Conservation (phyloP, 2,797 vertebrate genomes). For the Gymnothorax reevesii region DNA sequence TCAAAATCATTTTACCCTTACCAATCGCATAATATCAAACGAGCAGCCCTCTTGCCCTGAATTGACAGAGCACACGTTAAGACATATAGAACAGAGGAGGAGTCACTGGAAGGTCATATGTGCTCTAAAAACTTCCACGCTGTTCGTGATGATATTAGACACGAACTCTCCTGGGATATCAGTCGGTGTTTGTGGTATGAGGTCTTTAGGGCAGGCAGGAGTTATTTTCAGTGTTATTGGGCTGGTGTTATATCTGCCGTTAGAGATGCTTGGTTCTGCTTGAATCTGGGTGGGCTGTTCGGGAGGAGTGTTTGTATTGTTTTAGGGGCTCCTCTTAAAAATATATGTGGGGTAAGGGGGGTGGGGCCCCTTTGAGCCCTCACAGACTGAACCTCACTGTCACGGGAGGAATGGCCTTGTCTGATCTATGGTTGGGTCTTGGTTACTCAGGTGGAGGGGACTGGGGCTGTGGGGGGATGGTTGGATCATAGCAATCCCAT, state of each 20-base stretch:
- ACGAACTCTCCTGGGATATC: background rate
- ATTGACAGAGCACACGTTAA: background rate
- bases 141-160: background rate
- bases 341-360: slow-evolving; percentile 70
- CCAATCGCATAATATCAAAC: background rate
- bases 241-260: background rate
- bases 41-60: background rate
- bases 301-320: slow-evolving; percentile 61
- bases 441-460: slow-evolving; percentile 67
- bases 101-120: background rate
- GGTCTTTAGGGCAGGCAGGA: background rate
- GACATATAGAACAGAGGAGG: background rate
- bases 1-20: background rate
- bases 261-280: background rate
- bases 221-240: background rate
- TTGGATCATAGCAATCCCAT: slow-evolving; percentile 53
- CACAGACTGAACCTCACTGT: slow-evolving; percentile 59
- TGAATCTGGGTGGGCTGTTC: slow-evolving; percentile 68
- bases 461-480: slow-evolving; percentile 46
- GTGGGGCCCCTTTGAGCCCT: slow-evolving; percentile 61
- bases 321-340: slow-evolving; percentile 68
- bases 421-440: slow-evolving; percentile 65
- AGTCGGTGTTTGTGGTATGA: background rate
- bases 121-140: background rate
- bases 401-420: slow-evolving; percentile 61